A percentile compares a stretch with the other conserved stretches of the same genome.
phyloP scores from a whole-genome alignment of 2,797 vertebrate species.

The Synanceia verrucosa region DNA sequence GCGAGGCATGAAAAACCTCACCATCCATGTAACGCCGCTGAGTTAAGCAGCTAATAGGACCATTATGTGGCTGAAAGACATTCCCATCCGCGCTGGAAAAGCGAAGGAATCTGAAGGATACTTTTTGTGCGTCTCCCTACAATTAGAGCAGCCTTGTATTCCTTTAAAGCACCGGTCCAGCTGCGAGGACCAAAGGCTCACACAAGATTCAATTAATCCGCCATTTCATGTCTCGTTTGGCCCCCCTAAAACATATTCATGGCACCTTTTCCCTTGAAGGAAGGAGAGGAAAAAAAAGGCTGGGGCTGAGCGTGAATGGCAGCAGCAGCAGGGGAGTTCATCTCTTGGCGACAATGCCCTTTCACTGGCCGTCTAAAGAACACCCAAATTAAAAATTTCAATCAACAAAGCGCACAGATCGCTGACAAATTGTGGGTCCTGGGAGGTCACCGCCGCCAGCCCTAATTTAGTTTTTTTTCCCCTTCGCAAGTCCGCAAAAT shows the following conservation, averaged over 20 bases:
- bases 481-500: slow-evolving; percentile 72
- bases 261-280: slow-evolving; percentile 74
- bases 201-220: slow-evolving; percentile 97
- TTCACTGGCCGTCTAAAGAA: slow-evolving; percentile 90
- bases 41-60: slow-evolving; percentile 98
- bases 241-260: slow-evolving; percentile 85
- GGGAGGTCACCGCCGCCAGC: slow-evolving; percentile 81
- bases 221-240: slow-evolving; percentile 91
- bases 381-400: slow-evolving; percentile 95
- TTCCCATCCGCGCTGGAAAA: slow-evolving; percentile 90
- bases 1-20: slow-evolving; percentile 84
- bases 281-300: slow-evolving; percentile 84
- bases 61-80: slow-evolving; percentile 92
- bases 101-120: slow-evolving; percentile 98
- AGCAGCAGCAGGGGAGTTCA: slow-evolving; percentile 86
- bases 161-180: slow-evolving; percentile 91
- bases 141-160: slow-evolving; percentile 93
- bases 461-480: slow-evolving; percentile 76
- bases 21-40: slow-evolving; percentile 87
- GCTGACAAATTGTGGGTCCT: slow-evolving; percentile 90
- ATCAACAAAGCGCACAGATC: slow-evolving; percentile 90
- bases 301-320: slow-evolving; percentile 88
- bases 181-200: slow-evolving; percentile 89
- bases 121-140: slow-evolving; percentile 91
- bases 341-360: slow-evolving; percentile 84